These are phyloP conservation scores for Phataginus tetradactyla DNA, from an alignment of 2,797 vertebrate genomes.

Conservation along the genomic window DNA sequence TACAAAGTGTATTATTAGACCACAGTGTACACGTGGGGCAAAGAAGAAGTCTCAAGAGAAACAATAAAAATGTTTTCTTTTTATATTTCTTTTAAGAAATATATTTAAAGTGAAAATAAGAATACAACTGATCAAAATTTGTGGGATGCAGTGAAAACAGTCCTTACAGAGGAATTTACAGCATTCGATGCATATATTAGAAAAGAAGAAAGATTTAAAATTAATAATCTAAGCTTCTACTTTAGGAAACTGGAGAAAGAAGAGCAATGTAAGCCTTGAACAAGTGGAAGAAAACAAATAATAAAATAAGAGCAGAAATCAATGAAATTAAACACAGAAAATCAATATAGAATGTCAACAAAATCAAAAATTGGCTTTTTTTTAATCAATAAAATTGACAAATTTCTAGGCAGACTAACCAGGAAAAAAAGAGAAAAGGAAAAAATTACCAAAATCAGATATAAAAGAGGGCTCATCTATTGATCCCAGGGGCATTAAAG, in stretches of 20 bases:
- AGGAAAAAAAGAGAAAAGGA: background rate
- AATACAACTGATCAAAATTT: background rate
- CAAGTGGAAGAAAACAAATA: background rate
- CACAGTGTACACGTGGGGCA: background rate
- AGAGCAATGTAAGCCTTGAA: background rate
- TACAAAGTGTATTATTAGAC: background rate
- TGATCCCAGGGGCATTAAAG: background rate
- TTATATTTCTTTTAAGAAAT: background rate
- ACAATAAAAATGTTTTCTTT: too few relatives aligned
- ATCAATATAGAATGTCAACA: background rate
- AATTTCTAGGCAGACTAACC: background rate
- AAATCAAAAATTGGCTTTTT: background rate
- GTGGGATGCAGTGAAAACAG: background rate
- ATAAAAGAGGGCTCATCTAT: background rate
- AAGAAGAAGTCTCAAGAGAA: background rate
- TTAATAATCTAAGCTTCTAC: background rate
- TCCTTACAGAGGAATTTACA: background rate
- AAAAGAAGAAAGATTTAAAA: conserved; percentile 7
- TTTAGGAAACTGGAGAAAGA: background rate
- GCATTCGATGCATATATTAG: background rate
- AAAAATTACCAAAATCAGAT: background rate
- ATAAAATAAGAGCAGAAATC: background rate
- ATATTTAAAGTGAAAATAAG: conserved; percentile 26
- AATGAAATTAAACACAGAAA: conserved; percentile 11
- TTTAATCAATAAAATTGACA: background rate